Evolutionary conservation across 2,797 vertebrate genomes (phyloP).

Genomic region (Avahi laniger): DNA sequence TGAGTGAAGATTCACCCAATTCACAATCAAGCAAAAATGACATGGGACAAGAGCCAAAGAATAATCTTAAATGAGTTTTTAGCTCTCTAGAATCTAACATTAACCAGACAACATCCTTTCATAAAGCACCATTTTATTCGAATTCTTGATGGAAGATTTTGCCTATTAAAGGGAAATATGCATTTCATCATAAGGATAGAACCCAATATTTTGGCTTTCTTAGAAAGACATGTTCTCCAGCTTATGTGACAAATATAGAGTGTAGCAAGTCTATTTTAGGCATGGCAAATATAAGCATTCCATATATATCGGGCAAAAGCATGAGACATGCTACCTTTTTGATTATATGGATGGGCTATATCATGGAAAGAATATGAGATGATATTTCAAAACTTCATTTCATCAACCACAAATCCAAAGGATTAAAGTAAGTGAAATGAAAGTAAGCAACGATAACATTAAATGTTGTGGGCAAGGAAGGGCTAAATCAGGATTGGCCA

Average conservation of each 20-base stretch:
- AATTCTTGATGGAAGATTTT: constrained; percentile 38
- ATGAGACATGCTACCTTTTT: background rate
- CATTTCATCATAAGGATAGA: constrained; percentile 1
- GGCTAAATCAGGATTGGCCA: background rate
- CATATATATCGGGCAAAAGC: background rate
- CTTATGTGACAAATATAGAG: constrained; percentile 22
- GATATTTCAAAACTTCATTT: constrained; percentile 14
- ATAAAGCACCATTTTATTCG: constrained; percentile 4
- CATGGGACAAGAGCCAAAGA: background rate
- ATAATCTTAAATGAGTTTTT: constrained; percentile 26
- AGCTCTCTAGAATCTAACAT: background rate
- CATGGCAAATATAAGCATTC: background rate
- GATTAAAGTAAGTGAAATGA: background rate
- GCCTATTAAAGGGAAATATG: constrained; percentile 5
- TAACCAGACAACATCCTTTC: constrained; percentile 25
- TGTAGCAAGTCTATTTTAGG: background rate
- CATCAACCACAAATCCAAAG: background rate
- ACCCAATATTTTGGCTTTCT: constrained; percentile 31
- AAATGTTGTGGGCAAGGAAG: background rate
- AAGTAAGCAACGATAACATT: background rate
- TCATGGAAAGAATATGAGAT: background rate
- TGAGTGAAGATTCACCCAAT: background rate
- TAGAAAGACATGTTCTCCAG: constrained; percentile 3
- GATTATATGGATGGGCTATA: background rate
- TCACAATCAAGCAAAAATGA: constrained; percentile 18